A percentile compares a stretch with the other conserved stretches of the same genome.
These are phyloP conservation scores for Trichacis sp. DNA, from an alignment of 2,888 invertebrate species.

Conservation along the genomic window DNA sequence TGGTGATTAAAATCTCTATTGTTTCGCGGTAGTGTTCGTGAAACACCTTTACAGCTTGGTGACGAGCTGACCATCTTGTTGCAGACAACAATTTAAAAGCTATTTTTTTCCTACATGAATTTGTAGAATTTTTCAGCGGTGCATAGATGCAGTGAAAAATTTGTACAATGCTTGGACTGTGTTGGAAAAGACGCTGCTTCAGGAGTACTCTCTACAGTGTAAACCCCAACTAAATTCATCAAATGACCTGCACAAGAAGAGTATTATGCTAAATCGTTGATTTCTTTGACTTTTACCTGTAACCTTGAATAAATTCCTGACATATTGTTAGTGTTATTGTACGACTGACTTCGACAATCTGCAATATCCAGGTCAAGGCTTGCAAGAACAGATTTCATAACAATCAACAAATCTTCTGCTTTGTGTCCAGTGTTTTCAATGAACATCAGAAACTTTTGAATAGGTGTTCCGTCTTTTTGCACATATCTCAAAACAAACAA, in stretches of 20 bases:
- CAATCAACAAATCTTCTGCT: slow-evolving; percentile 8
- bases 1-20: not conserved
- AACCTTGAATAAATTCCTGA: slow-evolving; percentile 38
- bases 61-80: slow-evolving; percentile 22
- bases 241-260: slow-evolving; percentile 49
- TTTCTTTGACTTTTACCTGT: slow-evolving; percentile 46
- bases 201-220: slow-evolving; percentile 45
- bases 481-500: slow-evolving; percentile 18
- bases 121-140: slow-evolving; percentile 20
- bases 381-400: not conserved
- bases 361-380: slow-evolving; percentile 5
- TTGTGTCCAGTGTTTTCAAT: slow-evolving; percentile 14
- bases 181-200: slow-evolving; percentile 40
- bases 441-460: slow-evolving; percentile 41
- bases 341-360: slow-evolving; percentile 18
- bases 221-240: slow-evolving; percentile 46
- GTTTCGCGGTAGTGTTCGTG: slow-evolving; percentile 1
- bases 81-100: slow-evolving; percentile 20
- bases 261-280: slow-evolving; percentile 44
- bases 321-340: slow-evolving; percentile 14
- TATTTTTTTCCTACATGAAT: not conserved
- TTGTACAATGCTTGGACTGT: slow-evolving; percentile 47
- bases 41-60: slow-evolving; percentile 9
- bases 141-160: slow-evolving; percentile 43
- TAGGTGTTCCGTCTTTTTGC: slow-evolving; percentile 6